Base-by-base conservation (phyloP, 2,797 vertebrate genomes). In the Hippoglossus hippoglossus region DNA sequence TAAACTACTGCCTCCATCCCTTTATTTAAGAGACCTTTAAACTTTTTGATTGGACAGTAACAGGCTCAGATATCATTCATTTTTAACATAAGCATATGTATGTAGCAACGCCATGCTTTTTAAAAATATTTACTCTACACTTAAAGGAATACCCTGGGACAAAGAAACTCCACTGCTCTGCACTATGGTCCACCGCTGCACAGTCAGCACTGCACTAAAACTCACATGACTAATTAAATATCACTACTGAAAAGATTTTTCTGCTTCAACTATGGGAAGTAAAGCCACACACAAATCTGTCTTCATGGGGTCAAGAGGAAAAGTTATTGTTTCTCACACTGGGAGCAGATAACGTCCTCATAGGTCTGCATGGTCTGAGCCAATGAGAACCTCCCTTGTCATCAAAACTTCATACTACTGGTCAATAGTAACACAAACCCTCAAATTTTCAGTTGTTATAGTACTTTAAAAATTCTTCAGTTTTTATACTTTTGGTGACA, bases 141-240 rank as follows among this genome's bases (percentile, higher is more conserved):
- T 21, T 49, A 6, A 7, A 46, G 16, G 16, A 46, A 19, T 46
- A 49, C 19, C 6, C 19, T n/a, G 46, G 46, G 46, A 49, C 19
- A 21, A 5, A 49, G n/a, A 15, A 2, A 21, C n/a, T 49, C 47
- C 47, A 49, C n/a, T 49, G 47, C 18, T 11, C n/a, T 49, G 47
- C 47, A 47, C 46, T 47, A 13, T 18, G 46, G 46, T 47, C 18
- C 18, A 21, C 6, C 5, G 7, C 47, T 49, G 41, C 41, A 49
- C 18, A 7, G 46, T n/a, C 18, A n/a, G 46, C 46, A 47, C 18
- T 2, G 55, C 28, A 58, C 51, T 63, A 13, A 53, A 54, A 39
- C 54, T 63, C 12, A 28, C 59, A 57, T 46, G 11, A 55, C 60
- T 76, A 73, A 80, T 74, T 77, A 64, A 56, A 62, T 50, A 52